Evolutionary conservation across 2,797 vertebrate species (phyloP), one percentile per base, ranked within the genome.

Genomic region (Helarctos malayanus): DNA sequence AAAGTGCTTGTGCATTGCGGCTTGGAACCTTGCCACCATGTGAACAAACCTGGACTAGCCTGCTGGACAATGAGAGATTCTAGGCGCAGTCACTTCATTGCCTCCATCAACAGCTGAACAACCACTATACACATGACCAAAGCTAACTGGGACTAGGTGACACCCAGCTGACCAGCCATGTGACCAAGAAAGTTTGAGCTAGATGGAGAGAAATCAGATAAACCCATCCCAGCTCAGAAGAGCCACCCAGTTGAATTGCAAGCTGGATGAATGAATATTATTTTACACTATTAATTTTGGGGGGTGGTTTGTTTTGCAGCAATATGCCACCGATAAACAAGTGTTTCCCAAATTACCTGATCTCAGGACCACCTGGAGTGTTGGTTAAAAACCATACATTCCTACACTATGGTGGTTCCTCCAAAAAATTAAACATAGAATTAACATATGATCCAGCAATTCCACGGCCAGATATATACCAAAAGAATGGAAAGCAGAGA

Each of bases 331-430:
- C 41, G 23, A 91, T 78, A 91, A 91, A 38, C 41, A 54, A 56
- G 12, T 83, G 29, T 41, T 94, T 86, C 14, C 21, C 29, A 96
- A 76, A 61, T 96, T 86, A 73, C 7, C 32, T 21, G 7, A 83
- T 76, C 41, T 29, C 38, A 82, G 56, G 41, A 87, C 27, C 25
- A 32, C 15, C 18, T 54, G 21, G n/a, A 59, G 54, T 82, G 3
- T 52, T 87, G 80, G 29, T 87, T 88, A 78, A 96, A 95, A 95
- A 65, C 41, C 47, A 38, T 2, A 5, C 27, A 79, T 69, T 96
- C 29, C 2, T 73, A n/a, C 25, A 29, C 32, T 73, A 88, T 49
- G 10, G 7, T 1, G 13, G 9, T 78, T 89, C 12, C 19, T 94
- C 19, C 61, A 79, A 80, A 90, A 75, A 82, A 23, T 68, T 27